Base-by-base conservation (phyloP, 2,888 invertebrate species). In the Lithophane socia region DNA sequence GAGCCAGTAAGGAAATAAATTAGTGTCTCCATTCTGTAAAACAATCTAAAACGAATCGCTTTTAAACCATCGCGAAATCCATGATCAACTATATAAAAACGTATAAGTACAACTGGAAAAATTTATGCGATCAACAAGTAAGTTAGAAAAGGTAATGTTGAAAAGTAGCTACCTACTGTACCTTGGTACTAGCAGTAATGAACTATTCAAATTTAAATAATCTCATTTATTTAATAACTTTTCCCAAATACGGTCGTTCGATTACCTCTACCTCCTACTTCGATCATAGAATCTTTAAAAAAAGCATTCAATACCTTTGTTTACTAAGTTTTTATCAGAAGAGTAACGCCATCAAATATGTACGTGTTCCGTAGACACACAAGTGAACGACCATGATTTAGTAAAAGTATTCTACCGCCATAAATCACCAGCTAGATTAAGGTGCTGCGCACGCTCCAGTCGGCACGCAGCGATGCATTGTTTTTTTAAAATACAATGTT, bases 381-480 rank as follows among this genome's bases (percentile, higher is more conserved):
- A 52, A 52, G 58, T 56, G n/a, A 24, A 16, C 3, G 42, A 7
- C 42, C 65, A 60, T 65, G 47, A 47, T 60, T 47, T 29, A 29
- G 18, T 66, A 37, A 47, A 52, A 64, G 47, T 64, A 24, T 13
- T 24, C 21, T 29, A 49, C 52, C n/a, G 42, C 49, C 60, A 83
- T 77, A 44, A 16, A 77, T 56, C 47, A 80, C 37, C 64, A 42
- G 68, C 58, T 42, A 58, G 44, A 8, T 2, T 9, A 13, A 9
- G 9, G 29, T 21, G 49, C 3, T 9, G 83, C 77, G 65, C 42
- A 60, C 58, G 77, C 65, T 65, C 77, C n/a, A 13, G 9, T 21
- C 65, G 56, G 60, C 83, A 83, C 83, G 83, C 65, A 66, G 42
- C 37, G 9, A 63, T 8, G 44, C 29, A 29, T 67, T 29, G 10